Evolutionary conservation across 2,113 vertebrate species (phyloP), one percentile per base, ranked within the genome.

Genomic region (Pagrus major): DNA sequence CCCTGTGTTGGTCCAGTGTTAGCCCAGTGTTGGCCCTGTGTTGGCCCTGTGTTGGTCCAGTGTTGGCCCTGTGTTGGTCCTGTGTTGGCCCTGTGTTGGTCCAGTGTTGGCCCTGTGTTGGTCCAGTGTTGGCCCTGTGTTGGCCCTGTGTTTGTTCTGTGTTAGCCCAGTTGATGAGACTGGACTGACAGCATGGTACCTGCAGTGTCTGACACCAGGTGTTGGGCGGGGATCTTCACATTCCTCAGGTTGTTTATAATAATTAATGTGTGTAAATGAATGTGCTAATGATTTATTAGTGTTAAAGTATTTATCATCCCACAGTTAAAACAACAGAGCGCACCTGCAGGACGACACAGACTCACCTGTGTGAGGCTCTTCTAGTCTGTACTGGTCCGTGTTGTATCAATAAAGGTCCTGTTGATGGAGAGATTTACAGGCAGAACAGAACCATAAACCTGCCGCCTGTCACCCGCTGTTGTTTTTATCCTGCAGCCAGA

Each of bases 401-500:
- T 60, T 54, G 60, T 55, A 54, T 67, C 61, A 71, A 21, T 64
- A 47, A 39, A 21, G 16, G 33, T 11, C 0, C 16, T 42, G 73
- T 35, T 71, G 80, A 71, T 12, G n/a, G 74, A 83, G 27, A n/a
- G 21, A 71, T 76, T 76, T 81, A 81, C 49, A 23, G 60, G 6
- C 51, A 12, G 60, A 44, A 25, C 6, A 66, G 70, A 49, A 12
- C 33, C 35, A 25, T 74, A 31, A 63, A 9, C 21, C 72, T 59
- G n/a, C 76, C 9, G 31, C 16, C 55, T 64, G 72, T 70, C 70
- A 80, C 67, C 20, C 6, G 9, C 44, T 73, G 87, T 74, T 70
- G 64, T 81, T 84, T 64, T 37, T 37, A 33, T 60, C 21, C 70
- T 47, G 75, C 60, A 83, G 84, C 74, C 76, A 63, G 73, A 59